Conservation (phyloP, 2,797 vertebrate species). For the Acipenser ruthenus region DNA sequence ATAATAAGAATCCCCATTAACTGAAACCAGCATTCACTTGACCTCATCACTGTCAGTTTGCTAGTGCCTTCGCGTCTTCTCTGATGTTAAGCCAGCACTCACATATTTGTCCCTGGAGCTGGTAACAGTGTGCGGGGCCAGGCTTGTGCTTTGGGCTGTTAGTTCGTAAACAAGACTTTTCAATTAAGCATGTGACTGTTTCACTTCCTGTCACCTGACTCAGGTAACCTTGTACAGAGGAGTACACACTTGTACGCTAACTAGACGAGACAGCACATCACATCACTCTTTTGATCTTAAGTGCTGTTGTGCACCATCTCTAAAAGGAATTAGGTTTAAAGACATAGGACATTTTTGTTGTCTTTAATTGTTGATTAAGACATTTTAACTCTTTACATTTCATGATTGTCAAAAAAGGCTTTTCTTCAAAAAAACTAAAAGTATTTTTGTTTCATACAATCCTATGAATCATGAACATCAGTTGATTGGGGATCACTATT, state of each 20-base stretch:
- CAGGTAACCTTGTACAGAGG: constrained; percentile 54
- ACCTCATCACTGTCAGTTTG: constrained; percentile 22
- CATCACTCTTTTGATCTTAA: constrained; percentile 43
- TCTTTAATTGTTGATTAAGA: no score
- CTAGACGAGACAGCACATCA: constrained; percentile 33
- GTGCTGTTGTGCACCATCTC: no score
- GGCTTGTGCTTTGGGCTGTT: constrained; percentile 36
- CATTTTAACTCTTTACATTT: no score
- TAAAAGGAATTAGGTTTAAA: no score
- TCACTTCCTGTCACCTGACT: constrained; percentile 38
- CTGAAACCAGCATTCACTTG: constrained; percentile 38
- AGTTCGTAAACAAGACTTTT: constrained; percentile 50
- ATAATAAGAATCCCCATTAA: constrained; percentile 46
- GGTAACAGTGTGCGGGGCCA: constrained; percentile 22
- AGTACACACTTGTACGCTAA: constrained; percentile 44
- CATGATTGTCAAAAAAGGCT: no score
- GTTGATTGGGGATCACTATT: no score
- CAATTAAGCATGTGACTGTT: constrained; percentile 66
- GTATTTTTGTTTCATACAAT: no score
- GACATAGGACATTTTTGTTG: no score
- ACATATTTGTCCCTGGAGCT: constrained; percentile 43
- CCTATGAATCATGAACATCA: no score
- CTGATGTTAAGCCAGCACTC: constrained; percentile 51
- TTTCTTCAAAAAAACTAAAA: no score
- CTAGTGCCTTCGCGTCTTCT: constrained; percentile 24